Evolutionary conservation across 2,888 invertebrate species (phyloP).

Genomic region (Branchellion lobata): DNA sequence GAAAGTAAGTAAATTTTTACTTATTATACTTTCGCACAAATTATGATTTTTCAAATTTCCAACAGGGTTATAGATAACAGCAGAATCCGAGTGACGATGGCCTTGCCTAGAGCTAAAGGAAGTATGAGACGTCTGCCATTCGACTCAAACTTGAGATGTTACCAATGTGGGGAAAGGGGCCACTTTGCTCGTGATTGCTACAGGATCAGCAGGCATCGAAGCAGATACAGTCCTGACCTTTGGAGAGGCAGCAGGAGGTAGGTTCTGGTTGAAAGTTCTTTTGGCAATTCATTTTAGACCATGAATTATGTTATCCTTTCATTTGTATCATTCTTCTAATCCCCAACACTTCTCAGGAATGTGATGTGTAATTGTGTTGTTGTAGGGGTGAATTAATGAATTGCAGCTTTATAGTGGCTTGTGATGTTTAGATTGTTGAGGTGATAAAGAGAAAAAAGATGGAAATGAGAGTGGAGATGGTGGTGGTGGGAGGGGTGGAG

Average conservation of each 20-base stretch:
- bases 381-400: background rate
- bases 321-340: background rate
- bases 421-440: background rate
- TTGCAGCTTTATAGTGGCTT: background rate
- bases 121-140: slow-evolving; percentile 58
- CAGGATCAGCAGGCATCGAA: slow-evolving; percentile 34
- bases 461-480: background rate
- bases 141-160: slow-evolving; percentile 67
- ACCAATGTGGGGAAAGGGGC: slow-evolving; percentile 67
- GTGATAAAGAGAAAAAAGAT: background rate
- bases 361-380: slow-evolving; percentile 39
- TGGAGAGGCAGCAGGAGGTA: slow-evolving; percentile 39
- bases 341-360: slow-evolving; percentile 8
- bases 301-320: background rate
- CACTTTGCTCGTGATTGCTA: slow-evolving; percentile 68
- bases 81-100: slow-evolving; percentile 66
- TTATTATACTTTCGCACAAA: background rate
- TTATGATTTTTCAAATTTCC: background rate
- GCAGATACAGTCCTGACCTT: slow-evolving; percentile 37
- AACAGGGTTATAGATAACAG: slow-evolving; percentile 65
- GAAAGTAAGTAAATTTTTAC: slow-evolving; percentile 65
- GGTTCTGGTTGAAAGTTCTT: no score
- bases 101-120: slow-evolving; percentile 67
- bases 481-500: background rate
- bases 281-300: no score